phyloP scores from a whole-genome alignment of 2,888 invertebrate species.

The Temnothorax unifasciatus region DNA sequence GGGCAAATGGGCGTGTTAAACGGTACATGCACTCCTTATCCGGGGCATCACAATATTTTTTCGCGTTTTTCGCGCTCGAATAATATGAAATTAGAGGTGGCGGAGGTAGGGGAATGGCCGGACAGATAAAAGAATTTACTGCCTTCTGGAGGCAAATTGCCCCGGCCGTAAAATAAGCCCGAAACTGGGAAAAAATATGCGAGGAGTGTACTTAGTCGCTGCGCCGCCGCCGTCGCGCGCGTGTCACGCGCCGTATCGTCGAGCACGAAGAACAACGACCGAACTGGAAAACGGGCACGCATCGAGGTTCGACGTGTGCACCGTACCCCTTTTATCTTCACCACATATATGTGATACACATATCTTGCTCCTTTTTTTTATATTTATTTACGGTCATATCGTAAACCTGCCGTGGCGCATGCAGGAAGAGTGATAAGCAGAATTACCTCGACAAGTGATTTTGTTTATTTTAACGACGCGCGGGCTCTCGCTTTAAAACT shows the following conservation, averaged over 20 bases:
- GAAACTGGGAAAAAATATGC: slow-evolving; percentile 36
- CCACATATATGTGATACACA: background rate
- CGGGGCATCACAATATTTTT: slow-evolving; percentile 48
- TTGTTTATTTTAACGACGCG: slow-evolving; percentile 49
- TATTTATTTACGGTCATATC: slow-evolving; percentile 19
- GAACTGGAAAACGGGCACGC: background rate
- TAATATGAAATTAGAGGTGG: slow-evolving; percentile 49
- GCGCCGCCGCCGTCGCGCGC: background rate
- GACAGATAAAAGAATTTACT: slow-evolving; percentile 54
- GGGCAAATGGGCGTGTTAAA: slow-evolving; percentile 47
- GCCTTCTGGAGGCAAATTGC: slow-evolving; percentile 49
- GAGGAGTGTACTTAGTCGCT: background rate
- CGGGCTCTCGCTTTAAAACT: slow-evolving; percentile 12
- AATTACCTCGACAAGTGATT: slow-evolving; percentile 54
- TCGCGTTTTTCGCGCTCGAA: slow-evolving; percentile 46
- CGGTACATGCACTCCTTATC: slow-evolving; percentile 52
- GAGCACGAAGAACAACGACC: background rate
- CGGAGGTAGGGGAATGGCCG: background rate
- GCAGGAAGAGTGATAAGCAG: slow-evolving; percentile 47
- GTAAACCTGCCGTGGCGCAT: slow-evolving; percentile 22
- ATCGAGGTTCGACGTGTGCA: background rate
- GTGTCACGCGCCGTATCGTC: slow-evolving; percentile 6
- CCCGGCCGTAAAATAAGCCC: slow-evolving; percentile 34
- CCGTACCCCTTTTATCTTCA: background rate
- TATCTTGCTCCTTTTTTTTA: background rate